These are phyloP conservation scores for Vimba vimba DNA, from an alignment of 2,113 vertebrate species.

Conservation along the genomic window DNA sequence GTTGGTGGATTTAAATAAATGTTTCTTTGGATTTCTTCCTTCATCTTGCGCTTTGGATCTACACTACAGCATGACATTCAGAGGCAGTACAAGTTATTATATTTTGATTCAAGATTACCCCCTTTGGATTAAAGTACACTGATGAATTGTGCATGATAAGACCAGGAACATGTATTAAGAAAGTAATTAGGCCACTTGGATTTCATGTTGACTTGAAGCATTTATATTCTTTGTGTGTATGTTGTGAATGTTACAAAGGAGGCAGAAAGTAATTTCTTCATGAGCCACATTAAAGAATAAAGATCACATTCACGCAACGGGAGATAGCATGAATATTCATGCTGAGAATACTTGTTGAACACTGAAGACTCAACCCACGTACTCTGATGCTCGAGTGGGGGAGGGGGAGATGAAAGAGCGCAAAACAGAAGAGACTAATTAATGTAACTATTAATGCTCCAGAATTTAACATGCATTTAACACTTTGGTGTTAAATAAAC, in stretches of 20 bases:
- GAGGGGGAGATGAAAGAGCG: background rate
- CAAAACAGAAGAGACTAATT: background rate
- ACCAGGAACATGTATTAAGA: background rate
- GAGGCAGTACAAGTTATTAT: background rate
- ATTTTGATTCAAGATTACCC: background rate
- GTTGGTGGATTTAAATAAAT: too few species aligned
- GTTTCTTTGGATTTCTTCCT: too few species aligned
- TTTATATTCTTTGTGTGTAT: background rate
- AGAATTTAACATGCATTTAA: conserved; percentile 6
- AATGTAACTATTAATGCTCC: background rate
- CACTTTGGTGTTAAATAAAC: background rate
- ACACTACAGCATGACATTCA: too few species aligned
- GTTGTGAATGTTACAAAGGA: conserved; percentile 19
- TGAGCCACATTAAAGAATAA: conserved; percentile 29
- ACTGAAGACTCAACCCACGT: conserved; percentile 34
- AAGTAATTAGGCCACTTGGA: too few species aligned
- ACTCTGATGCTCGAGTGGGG: background rate
- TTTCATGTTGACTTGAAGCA: background rate
- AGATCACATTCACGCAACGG: background rate
- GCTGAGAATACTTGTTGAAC: conserved; percentile 24
- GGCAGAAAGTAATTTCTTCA: conserved; percentile 24
- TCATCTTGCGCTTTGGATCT: too few species aligned
- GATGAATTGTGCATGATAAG: background rate
- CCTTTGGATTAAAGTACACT: background rate
- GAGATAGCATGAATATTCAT: conserved; percentile 40